Conservation (phyloP, 2,797 vertebrate genomes). For the Sebastes glaucus region DNA sequence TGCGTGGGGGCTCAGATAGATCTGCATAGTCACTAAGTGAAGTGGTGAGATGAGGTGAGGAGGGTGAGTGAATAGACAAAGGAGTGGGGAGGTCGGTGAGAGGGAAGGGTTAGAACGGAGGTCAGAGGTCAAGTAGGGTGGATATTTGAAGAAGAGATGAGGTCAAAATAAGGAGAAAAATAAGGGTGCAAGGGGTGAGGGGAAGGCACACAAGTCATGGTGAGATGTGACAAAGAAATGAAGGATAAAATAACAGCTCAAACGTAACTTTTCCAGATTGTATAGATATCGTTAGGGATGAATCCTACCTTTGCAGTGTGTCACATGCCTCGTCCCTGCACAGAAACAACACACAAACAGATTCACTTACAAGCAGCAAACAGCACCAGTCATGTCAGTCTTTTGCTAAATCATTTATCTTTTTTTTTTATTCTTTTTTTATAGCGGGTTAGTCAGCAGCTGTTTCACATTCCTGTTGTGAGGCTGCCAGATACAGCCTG, state of each 20-base stretch:
- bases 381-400: neutral
- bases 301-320: slow-evolving; percentile 97
- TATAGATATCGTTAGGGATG: slow-evolving; percentile 21
- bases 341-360: slow-evolving; percentile 80
- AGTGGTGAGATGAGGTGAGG: slow-evolving; percentile 76
- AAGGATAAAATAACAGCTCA: slow-evolving; percentile 54
- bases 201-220: slow-evolving; percentile 61
- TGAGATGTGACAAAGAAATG: slow-evolving; percentile 67
- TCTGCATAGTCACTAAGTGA: slow-evolving; percentile 89
- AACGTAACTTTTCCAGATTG: neutral
- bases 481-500: neutral
- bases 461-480: slow-evolving; percentile 13
- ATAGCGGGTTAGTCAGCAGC: neutral
- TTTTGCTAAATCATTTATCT: neutral
- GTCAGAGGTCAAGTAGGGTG: neutral
- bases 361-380: slow-evolving; percentile 34
- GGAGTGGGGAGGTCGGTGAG: neutral
- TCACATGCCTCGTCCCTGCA: slow-evolving; percentile 93
- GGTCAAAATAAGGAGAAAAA: neutral
- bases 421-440: neutral
- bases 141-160: neutral
- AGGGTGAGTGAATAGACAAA: neutral
- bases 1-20: slow-evolving; percentile 85
- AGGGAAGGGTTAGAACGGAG: slow-evolving; percentile 1
- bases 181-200: slow-evolving; percentile 7